Evolutionary conservation across 2,797 vertebrate species (phyloP).

Genomic region (Argentina silus): DNA sequence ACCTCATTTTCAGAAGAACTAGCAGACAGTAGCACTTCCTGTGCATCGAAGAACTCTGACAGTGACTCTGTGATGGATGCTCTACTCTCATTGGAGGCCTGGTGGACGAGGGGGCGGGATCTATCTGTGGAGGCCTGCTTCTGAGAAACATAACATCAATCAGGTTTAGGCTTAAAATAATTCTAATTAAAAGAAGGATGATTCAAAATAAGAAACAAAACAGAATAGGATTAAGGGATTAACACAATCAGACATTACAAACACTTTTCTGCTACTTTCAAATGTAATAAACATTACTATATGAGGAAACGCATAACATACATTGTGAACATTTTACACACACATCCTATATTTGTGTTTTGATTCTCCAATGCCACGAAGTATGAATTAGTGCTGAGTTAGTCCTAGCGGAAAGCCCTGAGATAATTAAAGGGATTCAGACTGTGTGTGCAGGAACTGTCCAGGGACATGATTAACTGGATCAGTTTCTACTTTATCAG

Average conservation of each 20-base stretch:
- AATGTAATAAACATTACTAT: background rate
- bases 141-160: conserved; percentile 59
- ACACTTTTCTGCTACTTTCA: conserved; percentile 13
- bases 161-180: conserved; percentile 10
- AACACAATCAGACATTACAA: conserved; percentile 1
- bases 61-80: conserved; percentile 93
- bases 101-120: conserved; percentile 87
- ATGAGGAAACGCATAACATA: background rate
- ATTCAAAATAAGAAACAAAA: conserved; percentile 8
- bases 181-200: background rate
- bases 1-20: conserved; percentile 99
- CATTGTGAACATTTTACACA: background rate
- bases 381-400: conserved; percentile 41
- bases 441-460: conserved; percentile 33
- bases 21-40: conserved; percentile 93
- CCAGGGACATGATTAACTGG: conserved; percentile 54
- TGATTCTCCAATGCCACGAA: conserved; percentile 12
- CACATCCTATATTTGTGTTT: background rate
- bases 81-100: conserved; percentile 93
- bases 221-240: conserved; percentile 24
- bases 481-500: conserved; percentile 45
- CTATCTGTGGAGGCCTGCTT: conserved; percentile 84
- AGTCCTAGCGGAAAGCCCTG: conserved; percentile 45
- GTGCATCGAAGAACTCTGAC: conserved; percentile 97
- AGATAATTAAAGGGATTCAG: background rate